Evolutionary conservation across 2,797 vertebrate species (phyloP).

Genomic region (Fistularia tabacaria): DNA sequence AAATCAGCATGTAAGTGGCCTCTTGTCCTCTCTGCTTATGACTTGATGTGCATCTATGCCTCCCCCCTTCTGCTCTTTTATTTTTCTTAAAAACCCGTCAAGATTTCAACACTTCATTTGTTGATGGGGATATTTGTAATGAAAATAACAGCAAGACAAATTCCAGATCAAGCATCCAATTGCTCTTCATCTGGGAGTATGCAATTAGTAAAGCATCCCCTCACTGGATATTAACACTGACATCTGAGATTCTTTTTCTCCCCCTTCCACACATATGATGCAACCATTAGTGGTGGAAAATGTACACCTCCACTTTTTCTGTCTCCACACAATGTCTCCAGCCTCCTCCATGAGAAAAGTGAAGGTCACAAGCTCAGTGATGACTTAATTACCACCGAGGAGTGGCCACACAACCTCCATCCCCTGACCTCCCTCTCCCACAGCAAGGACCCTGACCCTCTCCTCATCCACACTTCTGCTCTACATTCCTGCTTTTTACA

Average conservation of each 20-base stretch:
- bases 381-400: constrained; percentile 35
- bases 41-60: too few relatives aligned
- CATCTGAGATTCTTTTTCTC: constrained; percentile 30
- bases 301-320: not conserved
- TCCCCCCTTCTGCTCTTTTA: too few relatives aligned
- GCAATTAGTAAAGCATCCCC: constrained; percentile 46
- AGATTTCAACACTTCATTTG: too few relatives aligned
- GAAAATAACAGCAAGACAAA: not conserved
- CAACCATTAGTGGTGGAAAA: constrained; percentile 8
- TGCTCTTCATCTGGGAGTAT: constrained; percentile 29
- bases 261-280: constrained; percentile 30
- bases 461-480: constrained; percentile 13
- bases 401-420: constrained; percentile 41
- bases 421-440: constrained; percentile 27
- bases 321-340: constrained; percentile 3
- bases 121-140: too few relatives aligned
- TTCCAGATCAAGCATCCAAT: constrained; percentile 33
- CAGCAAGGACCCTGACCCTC: constrained; percentile 15
- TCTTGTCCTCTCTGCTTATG: too few relatives aligned
- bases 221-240: constrained; percentile 24
- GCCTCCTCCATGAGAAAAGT: constrained; percentile 18
- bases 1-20: too few relatives aligned
- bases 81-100: too few relatives aligned
- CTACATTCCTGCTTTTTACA: constrained; percentile 3
- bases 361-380: constrained; percentile 14